Evolutionary conservation across 2,113 vertebrate species (phyloP).

Genomic region (Barbus barbus): DNA sequence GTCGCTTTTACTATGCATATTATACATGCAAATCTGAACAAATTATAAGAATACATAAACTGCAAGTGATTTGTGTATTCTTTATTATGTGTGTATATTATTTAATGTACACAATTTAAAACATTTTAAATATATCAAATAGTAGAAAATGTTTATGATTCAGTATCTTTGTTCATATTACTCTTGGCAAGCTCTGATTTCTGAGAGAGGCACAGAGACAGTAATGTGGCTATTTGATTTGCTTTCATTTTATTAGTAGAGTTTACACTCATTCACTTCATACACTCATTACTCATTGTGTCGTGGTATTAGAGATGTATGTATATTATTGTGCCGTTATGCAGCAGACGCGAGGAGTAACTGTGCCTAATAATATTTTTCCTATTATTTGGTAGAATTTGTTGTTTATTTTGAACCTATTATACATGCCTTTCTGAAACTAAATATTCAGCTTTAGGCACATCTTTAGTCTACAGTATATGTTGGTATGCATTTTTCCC

Average conservation of each 20-base stretch:
- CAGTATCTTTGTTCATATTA: not conserved
- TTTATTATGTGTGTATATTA: too few relatives aligned
- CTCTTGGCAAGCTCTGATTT: not conserved
- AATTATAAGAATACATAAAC: too few relatives aligned
- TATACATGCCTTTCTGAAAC: not conserved
- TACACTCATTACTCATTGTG: not conserved
- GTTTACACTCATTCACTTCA: not conserved
- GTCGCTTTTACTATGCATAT: too few relatives aligned
- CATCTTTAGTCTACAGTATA: too few relatives aligned
- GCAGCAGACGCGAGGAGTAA: not conserved
- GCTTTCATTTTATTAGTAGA: not conserved
- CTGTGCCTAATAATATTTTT: not conserved
- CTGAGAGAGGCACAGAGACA: not conserved
- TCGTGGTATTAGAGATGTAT: not conserved
- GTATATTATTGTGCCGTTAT: not conserved
- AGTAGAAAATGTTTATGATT: too few relatives aligned
- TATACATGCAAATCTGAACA: too few relatives aligned
- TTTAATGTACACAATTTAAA: too few relatives aligned
- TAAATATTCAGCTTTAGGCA: not conserved
- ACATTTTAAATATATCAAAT: too few relatives aligned
- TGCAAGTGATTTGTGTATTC: too few relatives aligned
- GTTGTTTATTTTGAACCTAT: not conserved
- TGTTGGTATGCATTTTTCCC: not conserved
- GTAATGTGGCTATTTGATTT: not conserved
- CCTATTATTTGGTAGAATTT: not conserved